Percentiles rank a stretch among this genome's conserved stretches.
These are phyloP conservation scores for Poecilobothrus nobilitatus DNA, from an alignment of 2,888 invertebrate species.

Conservation along the genomic window DNA sequence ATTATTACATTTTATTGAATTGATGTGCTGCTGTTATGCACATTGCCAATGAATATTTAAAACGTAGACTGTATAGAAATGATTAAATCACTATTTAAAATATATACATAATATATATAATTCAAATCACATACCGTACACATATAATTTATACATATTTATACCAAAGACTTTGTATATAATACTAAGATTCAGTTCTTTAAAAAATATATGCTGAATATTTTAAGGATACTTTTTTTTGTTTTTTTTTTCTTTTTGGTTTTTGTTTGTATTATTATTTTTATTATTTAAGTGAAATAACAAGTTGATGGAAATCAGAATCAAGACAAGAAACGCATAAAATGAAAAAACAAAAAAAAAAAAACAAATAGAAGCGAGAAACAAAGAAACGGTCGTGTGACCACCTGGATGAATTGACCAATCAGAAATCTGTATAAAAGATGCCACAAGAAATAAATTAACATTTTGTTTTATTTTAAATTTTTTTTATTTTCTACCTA, in stretches of 20 bases:
- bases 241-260: too few relatives aligned
- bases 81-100: too few relatives aligned
- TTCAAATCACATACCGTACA: too few relatives aligned
- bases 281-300: neutral
- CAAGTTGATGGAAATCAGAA: neutral
- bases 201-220: neutral
- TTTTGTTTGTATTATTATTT: too few relatives aligned
- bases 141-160: too few relatives aligned
- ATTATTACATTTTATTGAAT: neutral
- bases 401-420: constrained; percentile 6
- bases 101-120: too few relatives aligned
- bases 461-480: neutral
- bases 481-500: neutral
- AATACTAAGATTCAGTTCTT: too few relatives aligned
- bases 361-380: neutral
- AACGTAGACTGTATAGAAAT: too few relatives aligned
- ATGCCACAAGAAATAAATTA: constrained; percentile 6
- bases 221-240: neutral
- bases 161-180: too few relatives aligned
- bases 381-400: neutral
- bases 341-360: neutral
- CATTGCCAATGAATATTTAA: neutral
- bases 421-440: neutral
- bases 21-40: constrained; percentile 2
- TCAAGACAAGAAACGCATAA: too few relatives aligned